Evolutionary conservation across 1,140 invertebrate species (phyloP), one percentile per base, ranked within the genome.

Genomic region (Penaeus chinensis): DNA sequence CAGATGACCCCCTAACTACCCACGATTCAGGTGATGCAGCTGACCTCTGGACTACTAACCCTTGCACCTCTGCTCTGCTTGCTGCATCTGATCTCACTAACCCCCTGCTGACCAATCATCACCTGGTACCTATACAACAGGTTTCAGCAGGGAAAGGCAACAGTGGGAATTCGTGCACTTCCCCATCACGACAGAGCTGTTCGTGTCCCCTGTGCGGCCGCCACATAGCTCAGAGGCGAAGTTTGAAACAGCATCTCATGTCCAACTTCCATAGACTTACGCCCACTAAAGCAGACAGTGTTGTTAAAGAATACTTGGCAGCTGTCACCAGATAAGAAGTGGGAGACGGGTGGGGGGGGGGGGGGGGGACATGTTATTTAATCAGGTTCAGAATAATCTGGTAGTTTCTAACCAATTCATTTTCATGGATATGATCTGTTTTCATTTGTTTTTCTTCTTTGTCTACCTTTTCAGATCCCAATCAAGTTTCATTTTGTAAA

Each of bases 221-320:
- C 7, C 90, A 89, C 27, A 90, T 90, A 74, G 90, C 90, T 20
- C 90, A 90, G 82, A 82, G 90, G 60, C 85, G 90, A 32, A 90
- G 90, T 82, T 82, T 90, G 61, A 90, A 90, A 77, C 90, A 90
- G 32, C 90, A 90, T 69, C 85, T 90, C 71, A 90, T 90, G 90
- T 89, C 88, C 62, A 90, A 89, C 81, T 90, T 89, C 66, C 90
- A 90, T 76, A 90, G 88, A 83, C 69, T 90, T 13, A 83, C 84
- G n/a, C 85, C 85, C 22, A 66, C 69, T 54, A 89, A 90, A 85
- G 90, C 90, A 32, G 90, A 90, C 60, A 84, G 85, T 85, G 85
- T 89, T 42, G 88, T 90, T 24, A 89, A 89, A 87, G 86, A 87
- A 77, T 90, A 85, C 63, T 69, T 85, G 76, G 84, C 86, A 61